Evolutionary conservation across 2,888 invertebrate genomes (phyloP).

Genomic region (Melanotus villosus): DNA sequence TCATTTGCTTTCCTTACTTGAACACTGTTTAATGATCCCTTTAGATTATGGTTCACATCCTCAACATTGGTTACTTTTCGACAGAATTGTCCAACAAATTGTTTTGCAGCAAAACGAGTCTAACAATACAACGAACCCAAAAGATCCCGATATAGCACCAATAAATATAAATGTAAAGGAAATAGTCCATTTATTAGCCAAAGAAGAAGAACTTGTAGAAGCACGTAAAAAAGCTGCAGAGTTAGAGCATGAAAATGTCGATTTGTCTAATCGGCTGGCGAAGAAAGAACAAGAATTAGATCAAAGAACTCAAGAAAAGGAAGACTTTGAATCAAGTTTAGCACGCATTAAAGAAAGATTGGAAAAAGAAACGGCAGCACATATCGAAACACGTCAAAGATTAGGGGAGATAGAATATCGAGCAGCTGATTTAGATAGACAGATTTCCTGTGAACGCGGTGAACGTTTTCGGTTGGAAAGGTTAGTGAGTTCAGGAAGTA

Average conservation of each 20-base stretch:
- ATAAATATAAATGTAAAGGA: conserved; percentile 92
- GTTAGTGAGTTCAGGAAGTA: conserved; percentile 89
- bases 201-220: conserved; percentile 92
- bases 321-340: conserved; percentile 89
- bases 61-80: conserved; percentile 95
- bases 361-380: conserved; percentile 90
- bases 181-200: conserved; percentile 90
- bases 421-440: conserved; percentile 69
- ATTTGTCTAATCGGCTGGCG: conserved; percentile 87
- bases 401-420: conserved; percentile 75
- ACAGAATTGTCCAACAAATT: conserved; percentile 94
- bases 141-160: conserved; percentile 89
- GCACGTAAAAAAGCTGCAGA: conserved; percentile 90
- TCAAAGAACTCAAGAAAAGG: conserved; percentile 90
- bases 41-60: conserved; percentile 89
- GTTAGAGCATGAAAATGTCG: conserved; percentile 89
- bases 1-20: conserved; percentile 90
- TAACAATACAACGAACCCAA: conserved; percentile 52
- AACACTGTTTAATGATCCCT: conserved; percentile 90
- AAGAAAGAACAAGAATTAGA: conserved; percentile 96
- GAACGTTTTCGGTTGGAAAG: conserved; percentile 88
- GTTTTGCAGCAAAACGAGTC: conserved; percentile 80
- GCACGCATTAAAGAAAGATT: conserved; percentile 87
- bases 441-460: conserved; percentile 82
- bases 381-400: conserved; percentile 88